Conservation (phyloP, 2,113 vertebrate species). For the Sebastes schlegelii region DNA sequence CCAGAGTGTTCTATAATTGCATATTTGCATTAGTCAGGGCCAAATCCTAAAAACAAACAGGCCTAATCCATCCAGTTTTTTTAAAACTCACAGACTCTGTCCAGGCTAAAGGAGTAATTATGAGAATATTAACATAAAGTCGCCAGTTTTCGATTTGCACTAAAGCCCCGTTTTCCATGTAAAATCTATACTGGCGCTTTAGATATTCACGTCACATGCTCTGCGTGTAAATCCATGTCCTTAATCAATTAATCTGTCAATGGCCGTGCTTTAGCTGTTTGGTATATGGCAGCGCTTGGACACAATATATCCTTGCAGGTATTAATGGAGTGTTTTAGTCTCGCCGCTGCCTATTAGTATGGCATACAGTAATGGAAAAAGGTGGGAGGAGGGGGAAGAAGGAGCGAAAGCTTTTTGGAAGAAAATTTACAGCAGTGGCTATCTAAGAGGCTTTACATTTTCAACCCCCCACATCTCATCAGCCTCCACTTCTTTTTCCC, state of each 20-base stretch:
- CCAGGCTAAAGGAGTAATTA: constrained; percentile 17
- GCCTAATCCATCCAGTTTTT: constrained; percentile 17
- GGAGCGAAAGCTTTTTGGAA: constrained; percentile 19
- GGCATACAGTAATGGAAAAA: constrained; percentile 27
- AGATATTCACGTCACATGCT: constrained; percentile 48
- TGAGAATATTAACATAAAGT: constrained; percentile 40
- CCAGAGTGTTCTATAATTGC: neutral
- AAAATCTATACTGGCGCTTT: constrained; percentile 22
- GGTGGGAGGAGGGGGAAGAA: constrained; percentile 36
- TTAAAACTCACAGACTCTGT: constrained; percentile 1
- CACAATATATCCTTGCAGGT: constrained; percentile 41
- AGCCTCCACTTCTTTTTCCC: neutral
- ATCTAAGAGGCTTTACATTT: constrained; percentile 30
- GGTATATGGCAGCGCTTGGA: neutral
- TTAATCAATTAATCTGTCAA: constrained; percentile 58
- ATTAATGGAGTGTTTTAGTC: constrained; percentile 43
- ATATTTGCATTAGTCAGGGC: constrained; percentile 3
- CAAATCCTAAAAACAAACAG: constrained; percentile 47
- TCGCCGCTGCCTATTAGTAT: constrained; percentile 22
- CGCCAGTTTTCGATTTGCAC: constrained; percentile 20
- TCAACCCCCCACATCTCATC: constrained; percentile 21
- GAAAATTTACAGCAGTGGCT: constrained; percentile 19
- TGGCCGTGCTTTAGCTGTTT: constrained; percentile 30
- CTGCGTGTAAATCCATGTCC: constrained; percentile 29
- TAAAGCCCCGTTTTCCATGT: constrained; percentile 10